These are phyloP conservation scores for Zaprionus capensis DNA, from an alignment of 1,140 invertebrate species.

Conservation along the genomic window DNA sequence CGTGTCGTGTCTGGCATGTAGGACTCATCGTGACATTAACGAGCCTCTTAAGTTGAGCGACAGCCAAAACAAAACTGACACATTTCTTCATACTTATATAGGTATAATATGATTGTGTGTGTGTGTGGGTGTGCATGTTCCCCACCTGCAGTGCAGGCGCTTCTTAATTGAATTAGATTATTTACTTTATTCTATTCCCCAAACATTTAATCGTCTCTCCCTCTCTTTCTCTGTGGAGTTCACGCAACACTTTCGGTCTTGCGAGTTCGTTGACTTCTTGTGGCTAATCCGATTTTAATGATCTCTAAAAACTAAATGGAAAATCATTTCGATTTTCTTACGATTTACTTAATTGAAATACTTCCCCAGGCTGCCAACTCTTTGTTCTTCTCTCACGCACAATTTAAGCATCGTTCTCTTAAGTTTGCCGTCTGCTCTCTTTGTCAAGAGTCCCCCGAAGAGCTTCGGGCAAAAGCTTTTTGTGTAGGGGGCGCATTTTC, in stretches of 20 bases:
- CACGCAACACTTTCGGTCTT: constrained; percentile 22
- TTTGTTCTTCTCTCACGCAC: constrained; percentile 1
- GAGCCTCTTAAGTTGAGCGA: constrained; percentile 63
- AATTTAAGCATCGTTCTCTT: constrained; percentile 22
- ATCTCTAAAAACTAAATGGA: constrained; percentile 40
- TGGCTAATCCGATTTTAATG: constrained; percentile 63
- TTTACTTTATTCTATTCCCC: constrained; percentile 28
- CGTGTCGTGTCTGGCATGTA: constrained; percentile 12
- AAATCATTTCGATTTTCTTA: constrained; percentile 60
- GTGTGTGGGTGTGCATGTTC: constrained; percentile 14
- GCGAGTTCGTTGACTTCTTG: constrained; percentile 63
- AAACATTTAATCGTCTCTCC: constrained; percentile 12
- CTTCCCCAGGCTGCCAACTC: constrained; percentile 9
- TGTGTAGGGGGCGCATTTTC: constrained; percentile 47
- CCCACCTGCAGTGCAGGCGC: constrained; percentile 1
- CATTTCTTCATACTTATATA: constrained; percentile 28
- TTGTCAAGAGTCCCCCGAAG: not conserved
- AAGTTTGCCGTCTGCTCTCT: constrained; percentile 8
- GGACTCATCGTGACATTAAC: constrained; percentile 67
- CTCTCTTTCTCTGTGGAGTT: not conserved
- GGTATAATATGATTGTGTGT: not conserved
- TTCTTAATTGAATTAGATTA: constrained; percentile 48
- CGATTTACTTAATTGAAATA: constrained; percentile 65
- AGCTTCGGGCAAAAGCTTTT: constrained; percentile 41
- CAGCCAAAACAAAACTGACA: constrained; percentile 63